phyloP scores from a whole-genome alignment of 2,113 vertebrate genomes.

The Leptodactylus fuscus region DNA sequence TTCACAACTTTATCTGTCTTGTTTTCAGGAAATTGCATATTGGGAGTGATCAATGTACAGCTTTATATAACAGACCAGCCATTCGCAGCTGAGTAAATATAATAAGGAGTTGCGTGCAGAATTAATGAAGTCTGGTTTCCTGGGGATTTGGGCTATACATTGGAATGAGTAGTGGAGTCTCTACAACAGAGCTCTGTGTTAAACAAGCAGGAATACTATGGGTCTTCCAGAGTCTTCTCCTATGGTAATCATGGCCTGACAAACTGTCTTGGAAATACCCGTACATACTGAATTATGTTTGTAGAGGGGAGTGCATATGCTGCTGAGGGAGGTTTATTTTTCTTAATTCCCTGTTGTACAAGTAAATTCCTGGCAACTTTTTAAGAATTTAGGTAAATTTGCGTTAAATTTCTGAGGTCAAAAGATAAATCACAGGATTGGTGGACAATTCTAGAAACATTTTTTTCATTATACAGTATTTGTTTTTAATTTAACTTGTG shows the following conservation, averaged over 20 bases:
- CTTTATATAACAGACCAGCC: slow-evolving; percentile 60
- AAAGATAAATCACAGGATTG: not conserved
- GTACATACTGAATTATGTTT: slow-evolving; percentile 18
- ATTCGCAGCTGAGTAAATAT: slow-evolving; percentile 60
- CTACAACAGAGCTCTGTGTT: slow-evolving; percentile 54
- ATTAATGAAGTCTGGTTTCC: slow-evolving; percentile 62
- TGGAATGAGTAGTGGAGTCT: slow-evolving; percentile 48
- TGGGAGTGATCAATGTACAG: slow-evolving; percentile 60
- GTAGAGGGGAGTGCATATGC: not conserved
- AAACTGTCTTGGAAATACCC: slow-evolving; percentile 12
- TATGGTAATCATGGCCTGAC: slow-evolving; percentile 12
- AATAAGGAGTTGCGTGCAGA: slow-evolving; percentile 58
- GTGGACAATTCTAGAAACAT: not conserved
- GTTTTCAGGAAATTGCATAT: slow-evolving; percentile 61
- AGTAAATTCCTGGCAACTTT: not conserved
- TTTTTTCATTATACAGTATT: not conserved
- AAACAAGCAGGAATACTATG: slow-evolving; percentile 42
- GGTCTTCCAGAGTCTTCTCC: slow-evolving; percentile 36
- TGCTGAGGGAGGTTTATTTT: slow-evolving; percentile 26
- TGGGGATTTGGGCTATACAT: slow-evolving; percentile 58
- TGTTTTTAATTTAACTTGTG: too few species aligned
- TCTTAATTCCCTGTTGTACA: not conserved
- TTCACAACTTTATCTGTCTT: slow-evolving; percentile 60
- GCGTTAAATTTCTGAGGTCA: too few species aligned
- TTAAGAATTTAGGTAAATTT: slow-evolving; percentile 6